Evolutionary conservation across 2,797 vertebrate species (phyloP), one percentile per base, ranked within the genome.

Genomic region (Rhinophrynus dorsalis): DNA sequence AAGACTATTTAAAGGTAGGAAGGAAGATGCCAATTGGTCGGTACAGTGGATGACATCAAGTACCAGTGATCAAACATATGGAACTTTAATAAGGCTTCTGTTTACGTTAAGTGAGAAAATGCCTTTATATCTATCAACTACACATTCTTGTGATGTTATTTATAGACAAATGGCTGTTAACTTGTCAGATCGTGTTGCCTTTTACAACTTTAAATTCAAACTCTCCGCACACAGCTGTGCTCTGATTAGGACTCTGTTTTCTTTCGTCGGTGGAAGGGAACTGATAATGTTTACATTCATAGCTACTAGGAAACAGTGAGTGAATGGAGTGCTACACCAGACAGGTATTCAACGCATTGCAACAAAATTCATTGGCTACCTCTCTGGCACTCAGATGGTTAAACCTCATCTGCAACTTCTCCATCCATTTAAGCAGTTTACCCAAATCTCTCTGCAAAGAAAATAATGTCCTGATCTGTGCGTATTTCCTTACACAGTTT

Each of bases 171-270:
- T 71, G 37, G 51, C 38, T 23, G 51, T 50, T 54, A 42, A 52
- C 12, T 50, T 50, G 42, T 18, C 10, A 57, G 47, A 71, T 71
- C 68, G 7, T 26, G 33, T 71, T 71, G 59, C 68, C 15, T 56
- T 71, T 71, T 71, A 71, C 68, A 71, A 63, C 68, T 57, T 64
- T 71, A 37, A 71, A 64, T 56, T 71, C 55, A 48, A 57, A 57
- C 59, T 50, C 10, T 56, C 17, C 32, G 23, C 23, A 15, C 65
- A 44, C 68, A 71, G 68, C 60, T 71, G 68, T 71, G 26, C 42
- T 32, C 57, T 54, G 23, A 64, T 62, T 33, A 37, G 37, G 47
- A 50, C 32, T 33, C 56, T 10, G 13, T 50, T 50, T 58, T 71
- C 59, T 24, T 45, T 64, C 27, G 18, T 23, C 56, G 57, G 67